phyloP scores from a whole-genome alignment of 2,113 vertebrate species.

The Elaphurus davidianus region DNA sequence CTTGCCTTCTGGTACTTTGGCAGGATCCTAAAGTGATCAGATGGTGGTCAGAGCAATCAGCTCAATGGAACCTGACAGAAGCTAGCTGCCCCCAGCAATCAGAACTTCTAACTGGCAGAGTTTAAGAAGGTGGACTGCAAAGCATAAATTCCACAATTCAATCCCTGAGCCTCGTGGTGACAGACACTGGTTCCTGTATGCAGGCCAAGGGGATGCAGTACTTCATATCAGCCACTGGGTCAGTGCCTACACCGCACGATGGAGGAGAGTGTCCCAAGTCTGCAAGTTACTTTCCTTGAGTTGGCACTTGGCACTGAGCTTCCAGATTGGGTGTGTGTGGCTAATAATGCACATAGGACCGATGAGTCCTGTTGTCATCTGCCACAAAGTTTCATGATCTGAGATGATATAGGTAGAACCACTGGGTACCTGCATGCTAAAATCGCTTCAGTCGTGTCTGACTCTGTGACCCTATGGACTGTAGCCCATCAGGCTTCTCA shows the following conservation, averaged over 20 bases:
- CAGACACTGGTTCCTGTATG: rapidly evolving
- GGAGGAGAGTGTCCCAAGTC: not conserved
- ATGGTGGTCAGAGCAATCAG: not conserved
- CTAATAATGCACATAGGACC: not conserved
- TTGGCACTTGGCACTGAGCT: not conserved
- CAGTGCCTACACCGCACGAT: not conserved
- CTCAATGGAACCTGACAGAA: not conserved
- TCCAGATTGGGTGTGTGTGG: not conserved
- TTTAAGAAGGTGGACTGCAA: not conserved
- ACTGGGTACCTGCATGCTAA: not conserved
- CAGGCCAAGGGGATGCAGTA: not conserved
- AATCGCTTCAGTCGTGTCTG: not conserved
- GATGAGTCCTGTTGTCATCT: not conserved
- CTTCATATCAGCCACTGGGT: not conserved
- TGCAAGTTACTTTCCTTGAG: not conserved
- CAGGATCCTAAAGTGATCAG: not conserved
- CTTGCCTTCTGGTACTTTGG: not conserved
- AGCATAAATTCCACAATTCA: not conserved
- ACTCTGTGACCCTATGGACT: not conserved
- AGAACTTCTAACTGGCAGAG: not conserved
- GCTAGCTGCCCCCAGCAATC: not conserved
- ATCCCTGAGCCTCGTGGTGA: not conserved
- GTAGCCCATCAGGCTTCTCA: not conserved
- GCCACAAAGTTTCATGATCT: not conserved
- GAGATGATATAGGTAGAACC: not conserved